A percentile compares a stretch with the other conserved stretches of the same genome.
phyloP scores from a whole-genome alignment of 2,888 invertebrate species.

The Apodemia mormo region DNA sequence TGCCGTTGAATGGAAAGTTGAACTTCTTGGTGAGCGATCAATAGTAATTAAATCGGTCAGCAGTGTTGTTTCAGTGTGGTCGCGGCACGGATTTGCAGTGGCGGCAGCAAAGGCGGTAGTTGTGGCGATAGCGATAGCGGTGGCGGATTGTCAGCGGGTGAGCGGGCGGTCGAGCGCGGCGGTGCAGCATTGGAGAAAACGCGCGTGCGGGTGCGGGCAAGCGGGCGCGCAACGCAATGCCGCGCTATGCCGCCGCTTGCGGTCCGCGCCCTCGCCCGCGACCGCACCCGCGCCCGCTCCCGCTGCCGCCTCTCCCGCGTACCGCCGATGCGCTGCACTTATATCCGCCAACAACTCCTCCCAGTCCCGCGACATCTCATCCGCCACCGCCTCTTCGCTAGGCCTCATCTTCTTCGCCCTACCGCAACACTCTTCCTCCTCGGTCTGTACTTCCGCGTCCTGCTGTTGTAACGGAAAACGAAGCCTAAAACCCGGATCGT shows the following conservation, averaged over 20 bases:
- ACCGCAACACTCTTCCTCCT: constrained; percentile 59
- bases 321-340: constrained; percentile 77
- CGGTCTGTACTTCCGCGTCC: constrained; percentile 64
- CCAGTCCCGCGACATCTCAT: constrained; percentile 82
- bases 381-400: constrained; percentile 48
- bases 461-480: constrained; percentile 83
- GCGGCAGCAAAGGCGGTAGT: too few species aligned
- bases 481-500: constrained; percentile 78
- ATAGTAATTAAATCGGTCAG: constrained; percentile 10
- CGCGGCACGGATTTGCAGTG: not conserved
- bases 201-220: too few species aligned
- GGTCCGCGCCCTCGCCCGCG: constrained; percentile 60
- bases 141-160: constrained; percentile 58
- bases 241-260: constrained; percentile 82
- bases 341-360: constrained; percentile 83
- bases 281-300: constrained; percentile 37
- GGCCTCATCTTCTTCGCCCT: constrained; percentile 70
- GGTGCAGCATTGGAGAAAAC: constrained; percentile 65
- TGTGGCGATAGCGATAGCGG: not conserved
- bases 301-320: constrained; percentile 53
- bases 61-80: not conserved
- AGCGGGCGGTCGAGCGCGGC: constrained; percentile 67
- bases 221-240: constrained; percentile 49
- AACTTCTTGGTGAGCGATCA: not conserved
- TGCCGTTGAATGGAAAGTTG: not conserved